phyloP scores from a whole-genome alignment of 2,113 vertebrate species.

The Plectropomus leopardus region DNA sequence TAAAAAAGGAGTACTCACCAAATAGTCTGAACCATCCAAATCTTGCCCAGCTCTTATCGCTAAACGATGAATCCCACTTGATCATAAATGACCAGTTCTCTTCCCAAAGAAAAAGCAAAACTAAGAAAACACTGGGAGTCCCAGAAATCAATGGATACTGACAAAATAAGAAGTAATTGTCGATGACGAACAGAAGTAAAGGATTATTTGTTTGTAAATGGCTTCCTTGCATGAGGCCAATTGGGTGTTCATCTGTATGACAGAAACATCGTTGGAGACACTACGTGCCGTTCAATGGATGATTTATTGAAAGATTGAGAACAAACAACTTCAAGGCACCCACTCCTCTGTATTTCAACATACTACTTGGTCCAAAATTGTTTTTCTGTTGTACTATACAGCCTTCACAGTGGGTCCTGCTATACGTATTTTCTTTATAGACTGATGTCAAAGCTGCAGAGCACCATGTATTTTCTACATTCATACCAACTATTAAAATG shows the following conservation, averaged over 20 bases:
- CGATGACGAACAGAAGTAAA: no score
- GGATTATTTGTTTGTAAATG: no score
- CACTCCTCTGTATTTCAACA: conserved; percentile 37
- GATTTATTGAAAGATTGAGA: conserved; percentile 65
- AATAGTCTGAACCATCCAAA: no score
- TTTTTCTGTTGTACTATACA: not conserved
- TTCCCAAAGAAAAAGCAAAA: no score
- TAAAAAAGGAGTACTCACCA: no score
- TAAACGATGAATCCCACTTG: no score
- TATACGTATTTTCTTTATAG: not conserved
- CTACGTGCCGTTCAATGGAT: conserved; percentile 24
- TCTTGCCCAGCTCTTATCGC: no score
- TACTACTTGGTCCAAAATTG: conserved; percentile 9
- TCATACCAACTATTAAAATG: conserved; percentile 35
- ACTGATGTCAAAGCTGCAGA: conserved; percentile 39
- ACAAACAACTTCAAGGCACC: conserved; percentile 43
- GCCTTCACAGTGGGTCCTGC: conserved; percentile 32
- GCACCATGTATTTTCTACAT: conserved; percentile 59
- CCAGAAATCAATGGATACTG: no score
- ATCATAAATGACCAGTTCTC: no score
- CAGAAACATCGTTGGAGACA: conserved; percentile 28
- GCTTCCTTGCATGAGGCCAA: no score
- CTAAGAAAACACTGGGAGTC: no score
- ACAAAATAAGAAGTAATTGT: no score
- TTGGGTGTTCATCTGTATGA: not conserved